A percentile compares a stretch with the other conserved stretches of the same genome.
Conservation (phyloP, 2,797 vertebrate genomes). For the Setipinna tenuifilis region DNA sequence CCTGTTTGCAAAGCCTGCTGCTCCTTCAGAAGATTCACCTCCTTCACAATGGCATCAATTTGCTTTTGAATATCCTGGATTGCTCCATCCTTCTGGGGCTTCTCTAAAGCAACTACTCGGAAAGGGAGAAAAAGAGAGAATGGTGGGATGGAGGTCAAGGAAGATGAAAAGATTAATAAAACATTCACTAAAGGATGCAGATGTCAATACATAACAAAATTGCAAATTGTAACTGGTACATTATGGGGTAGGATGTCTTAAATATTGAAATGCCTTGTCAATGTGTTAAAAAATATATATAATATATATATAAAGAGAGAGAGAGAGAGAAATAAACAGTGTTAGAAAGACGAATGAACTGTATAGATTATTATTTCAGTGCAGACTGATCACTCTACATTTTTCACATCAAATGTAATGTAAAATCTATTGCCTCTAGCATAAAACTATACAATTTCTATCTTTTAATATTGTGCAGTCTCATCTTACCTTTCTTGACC, state of each 20-base stretch:
- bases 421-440: too few species aligned
- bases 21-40: constrained; percentile 89
- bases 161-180: neutral
- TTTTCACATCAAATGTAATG: too few species aligned
- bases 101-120: constrained; percentile 49
- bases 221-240: too few species aligned
- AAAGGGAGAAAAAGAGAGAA: constrained; percentile 19
- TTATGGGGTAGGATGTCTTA: too few species aligned
- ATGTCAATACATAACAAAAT: too few species aligned
- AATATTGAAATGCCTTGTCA: too few species aligned
- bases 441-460: neutral
- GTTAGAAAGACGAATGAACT: too few species aligned
- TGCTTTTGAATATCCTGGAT: constrained; percentile 82
- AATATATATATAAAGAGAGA: too few species aligned
- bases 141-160: neutral
- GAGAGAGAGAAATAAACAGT: too few species aligned
- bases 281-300: too few species aligned
- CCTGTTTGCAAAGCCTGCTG: constrained; percentile 90
- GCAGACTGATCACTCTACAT: too few species aligned
- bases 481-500: constrained; percentile 80
- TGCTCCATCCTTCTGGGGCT: constrained; percentile 67
- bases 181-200: neutral
- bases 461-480: neutral
- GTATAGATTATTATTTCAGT: too few species aligned
- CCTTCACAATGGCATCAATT: constrained; percentile 82